Evolutionary conservation across 1,140 invertebrate species (phyloP), one percentile per base, ranked within the genome.

Genomic region (Vollenhovia emeryi): DNA sequence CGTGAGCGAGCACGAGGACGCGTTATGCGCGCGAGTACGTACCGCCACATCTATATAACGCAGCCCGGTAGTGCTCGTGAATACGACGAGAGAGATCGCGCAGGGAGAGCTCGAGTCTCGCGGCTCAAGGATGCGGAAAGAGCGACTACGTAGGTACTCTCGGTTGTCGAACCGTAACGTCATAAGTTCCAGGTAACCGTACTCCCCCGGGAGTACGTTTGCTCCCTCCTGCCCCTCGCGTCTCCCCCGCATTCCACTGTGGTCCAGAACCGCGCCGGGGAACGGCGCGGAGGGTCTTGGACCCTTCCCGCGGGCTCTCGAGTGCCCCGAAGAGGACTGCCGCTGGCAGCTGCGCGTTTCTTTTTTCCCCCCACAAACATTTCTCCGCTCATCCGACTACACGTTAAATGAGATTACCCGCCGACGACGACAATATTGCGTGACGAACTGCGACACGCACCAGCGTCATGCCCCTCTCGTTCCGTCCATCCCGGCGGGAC

Each of bases 61-160:
- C 24, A 33, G 50, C 18, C 13, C 5, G 48, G 45, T 69, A 80
- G 45, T 69, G 69, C 33, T 27, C 33, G 9, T 11, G 64, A 80
- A 48, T 55, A 55, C 33, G 62, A 80, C 8, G 64, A 45, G 76
- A 86, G 64, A 45, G 76, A 86, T 80, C 21, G 86, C 62, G 36
- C 40, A 50, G 75, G 64, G 64, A 55, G 30, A 84, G 43, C n/a
- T 11, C 36, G 59, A 89, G 79, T 84, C 80, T 76, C 33, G 45
- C 50, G 57, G 36, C 64, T 90, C 87, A 82, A 90, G 89, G 87
- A 89, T 89, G 89, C 82, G 89, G 89, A 90, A 90, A 90, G 79
- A 88, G 66, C 48, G 66, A 87, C 71, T 87, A 83, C 88, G 78
- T 89, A 87, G 75, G 60, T 68, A 88, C 74, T 87, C 59, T 62